phyloP scores from a whole-genome alignment of 2,113 vertebrate species.

The Neogale vison region DNA sequence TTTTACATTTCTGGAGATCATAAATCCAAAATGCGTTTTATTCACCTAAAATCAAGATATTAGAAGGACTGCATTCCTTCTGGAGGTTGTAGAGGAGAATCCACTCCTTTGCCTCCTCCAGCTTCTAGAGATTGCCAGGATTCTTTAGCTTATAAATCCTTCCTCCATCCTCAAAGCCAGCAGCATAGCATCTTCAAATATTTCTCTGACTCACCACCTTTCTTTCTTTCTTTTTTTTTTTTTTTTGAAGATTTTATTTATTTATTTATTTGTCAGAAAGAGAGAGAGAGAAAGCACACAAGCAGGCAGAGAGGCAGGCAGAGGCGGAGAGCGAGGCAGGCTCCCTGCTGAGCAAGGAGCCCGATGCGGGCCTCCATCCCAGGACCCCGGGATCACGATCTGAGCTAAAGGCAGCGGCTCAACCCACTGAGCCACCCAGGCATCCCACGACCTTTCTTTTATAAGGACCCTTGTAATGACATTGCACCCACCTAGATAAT shows the following conservation, averaged over 20 bases:
- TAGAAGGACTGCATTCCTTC: neutral
- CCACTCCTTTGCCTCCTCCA: neutral
- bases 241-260: no score
- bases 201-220: neutral
- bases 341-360: no score
- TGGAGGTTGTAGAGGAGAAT: neutral
- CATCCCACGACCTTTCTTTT: neutral
- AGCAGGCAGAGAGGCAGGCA: no score
- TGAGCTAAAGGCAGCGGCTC: no score
- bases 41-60: neutral
- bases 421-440: no score
- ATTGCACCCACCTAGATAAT: neutral
- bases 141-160: neutral
- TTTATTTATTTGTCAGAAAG: no score
- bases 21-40: neutral
- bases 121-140: neutral
- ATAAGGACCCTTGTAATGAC: neutral
- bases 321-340: no score
- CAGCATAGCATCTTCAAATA: neutral
- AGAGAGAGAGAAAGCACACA: no score
- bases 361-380: no score
- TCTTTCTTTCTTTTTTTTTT: neutral
- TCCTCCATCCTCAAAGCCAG: neutral
- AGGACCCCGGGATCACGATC: no score
- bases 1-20: neutral